Base-by-base conservation (phyloP, 1,140 invertebrate species). In the Eumeta japonica region DNA sequence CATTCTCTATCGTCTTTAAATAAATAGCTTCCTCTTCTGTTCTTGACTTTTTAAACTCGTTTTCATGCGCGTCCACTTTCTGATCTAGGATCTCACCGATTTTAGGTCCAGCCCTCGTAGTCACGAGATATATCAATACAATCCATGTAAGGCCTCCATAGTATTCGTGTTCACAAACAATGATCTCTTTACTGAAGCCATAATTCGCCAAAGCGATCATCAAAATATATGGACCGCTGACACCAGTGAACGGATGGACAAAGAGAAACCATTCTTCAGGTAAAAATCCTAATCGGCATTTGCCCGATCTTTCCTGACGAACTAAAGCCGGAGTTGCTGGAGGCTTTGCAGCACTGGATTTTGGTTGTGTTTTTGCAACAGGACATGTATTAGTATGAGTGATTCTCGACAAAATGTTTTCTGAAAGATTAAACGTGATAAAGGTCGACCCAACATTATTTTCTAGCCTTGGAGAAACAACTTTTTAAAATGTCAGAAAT, bases 241-340 rank as follows among this genome's bases (percentile, higher is more conserved):
- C 92, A 51, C 95, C 95, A 58, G 93, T 97, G 78, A 95, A 95
- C 24, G 85, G 81, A 63, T 97, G 92, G 52, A 98, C 92, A 47
- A 89, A 85, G 46, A 83, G 75, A 66, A 97, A 97, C 73, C 71
- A 73, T 39, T 68, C 61, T 12, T 70, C 62, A 3, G 68, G 68
- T 32, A 73, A 37, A 27, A 68, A 58, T 10, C 50, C 57, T 13
- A 60, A 16, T 3, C 65, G 56, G 13, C 58, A 54, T 41, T 48
- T 48, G 0, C 43, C 63, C 16, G 53, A 38, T 10, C 24, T 29
- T 11, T 34, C n/a, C 0, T 41, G 49, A 16, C 66, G 53, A 39
- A 52, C 65, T 3, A 32, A n/a, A n/a, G n/a, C n/a, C n/a, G n/a
- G n/a, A n/a, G n/a, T n/a, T n/a, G n/a, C n/a, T n/a, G n/a, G n/a